Evolutionary conservation across 1,140 invertebrate species (phyloP).

Genomic region (Bradysia coprophila): DNA sequence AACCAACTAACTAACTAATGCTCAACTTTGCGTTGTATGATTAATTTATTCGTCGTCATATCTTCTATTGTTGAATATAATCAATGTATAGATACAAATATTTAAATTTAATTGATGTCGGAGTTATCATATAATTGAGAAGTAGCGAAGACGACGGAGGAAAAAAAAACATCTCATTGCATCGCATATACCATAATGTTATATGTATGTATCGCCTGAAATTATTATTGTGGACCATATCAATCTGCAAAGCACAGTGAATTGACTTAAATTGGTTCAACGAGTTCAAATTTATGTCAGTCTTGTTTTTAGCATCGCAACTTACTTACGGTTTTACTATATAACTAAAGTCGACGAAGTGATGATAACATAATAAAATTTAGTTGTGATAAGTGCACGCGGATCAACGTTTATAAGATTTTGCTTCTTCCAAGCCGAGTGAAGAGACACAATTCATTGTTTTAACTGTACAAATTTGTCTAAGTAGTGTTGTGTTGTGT

Average conservation of each 20-base stretch:
- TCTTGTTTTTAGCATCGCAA: neutral
- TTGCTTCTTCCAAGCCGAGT: neutral
- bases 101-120: no score
- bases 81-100: no score
- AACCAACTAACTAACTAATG: no score
- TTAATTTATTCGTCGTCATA: no score
- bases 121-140: no score
- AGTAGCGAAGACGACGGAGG: no score
- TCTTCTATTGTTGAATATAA: no score
- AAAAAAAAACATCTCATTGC: no score
- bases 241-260: neutral
- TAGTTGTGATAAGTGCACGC: neutral
- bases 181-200: no score
- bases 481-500: no score
- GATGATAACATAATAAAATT: neutral
- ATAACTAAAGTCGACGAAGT: neutral
- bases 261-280: constrained; percentile 5
- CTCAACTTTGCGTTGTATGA: no score
- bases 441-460: neutral
- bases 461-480: neutral
- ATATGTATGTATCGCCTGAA: no score
- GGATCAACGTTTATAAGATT: neutral
- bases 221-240: neutral
- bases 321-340: neutral
- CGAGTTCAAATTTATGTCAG: constrained; percentile 1